Conservation (phyloP, 2,888 invertebrate species). For the Endomychus coccineus region DNA sequence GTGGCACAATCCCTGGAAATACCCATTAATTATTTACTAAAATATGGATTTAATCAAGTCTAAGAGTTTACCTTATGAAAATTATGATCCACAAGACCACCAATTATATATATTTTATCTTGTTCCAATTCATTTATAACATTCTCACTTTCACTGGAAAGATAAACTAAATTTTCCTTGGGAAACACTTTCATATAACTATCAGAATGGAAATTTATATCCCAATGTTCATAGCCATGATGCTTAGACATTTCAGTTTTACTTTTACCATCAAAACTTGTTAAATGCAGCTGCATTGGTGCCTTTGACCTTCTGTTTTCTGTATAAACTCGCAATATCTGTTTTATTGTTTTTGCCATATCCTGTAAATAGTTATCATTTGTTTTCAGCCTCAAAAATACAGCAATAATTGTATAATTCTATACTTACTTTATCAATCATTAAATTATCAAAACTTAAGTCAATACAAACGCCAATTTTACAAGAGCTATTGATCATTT, state of each 20-base stretch:
- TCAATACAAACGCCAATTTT: slow-evolving; percentile 75
- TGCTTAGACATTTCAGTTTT: slow-evolving; percentile 70
- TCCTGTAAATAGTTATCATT: slow-evolving; percentile 47
- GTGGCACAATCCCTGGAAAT: slow-evolving; percentile 72
- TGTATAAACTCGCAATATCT: slow-evolving; percentile 84
- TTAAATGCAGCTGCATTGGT: slow-evolving; percentile 77
- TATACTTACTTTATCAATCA: slow-evolving; percentile 56
- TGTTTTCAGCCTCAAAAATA: too few species aligned
- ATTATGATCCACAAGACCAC: slow-evolving; percentile 97
- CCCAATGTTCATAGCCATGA: slow-evolving; percentile 88
- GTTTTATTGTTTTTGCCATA: slow-evolving; percentile 81
- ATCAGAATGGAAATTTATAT: slow-evolving; percentile 66
- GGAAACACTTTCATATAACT: slow-evolving; percentile 64
- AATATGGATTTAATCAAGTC: background rate
- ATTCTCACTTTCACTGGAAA: slow-evolving; percentile 91
- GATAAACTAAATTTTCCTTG: slow-evolving; percentile 75
- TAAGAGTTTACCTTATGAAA: slow-evolving; percentile 65
- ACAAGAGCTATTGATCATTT: slow-evolving; percentile 60
- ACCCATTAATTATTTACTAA: slow-evolving; percentile 1
- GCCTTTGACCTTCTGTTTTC: slow-evolving; percentile 73
- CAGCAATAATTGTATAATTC: too few species aligned
- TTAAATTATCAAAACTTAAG: slow-evolving; percentile 82
- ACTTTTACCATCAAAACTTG: slow-evolving; percentile 68
- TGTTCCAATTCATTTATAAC: slow-evolving; percentile 67
- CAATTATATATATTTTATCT: slow-evolving; percentile 84